These are phyloP conservation scores for Oscheius myriophilus DNA, from an alignment of 2,888 invertebrate genomes.

Conservation along the genomic window DNA sequence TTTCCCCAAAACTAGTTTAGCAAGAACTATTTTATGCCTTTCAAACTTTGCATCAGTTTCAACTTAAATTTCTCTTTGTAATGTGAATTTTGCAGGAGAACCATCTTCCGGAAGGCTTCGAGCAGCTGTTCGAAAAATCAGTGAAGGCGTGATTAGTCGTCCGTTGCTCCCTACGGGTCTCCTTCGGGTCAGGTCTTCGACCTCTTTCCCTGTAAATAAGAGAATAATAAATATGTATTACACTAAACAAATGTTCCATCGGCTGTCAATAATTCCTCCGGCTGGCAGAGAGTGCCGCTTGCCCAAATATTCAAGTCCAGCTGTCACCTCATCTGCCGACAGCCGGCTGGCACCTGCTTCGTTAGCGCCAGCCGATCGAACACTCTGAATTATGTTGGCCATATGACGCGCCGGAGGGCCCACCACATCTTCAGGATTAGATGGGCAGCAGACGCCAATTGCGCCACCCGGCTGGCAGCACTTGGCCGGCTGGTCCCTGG, in stretches of 20 bases:
- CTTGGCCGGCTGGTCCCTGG: too few species aligned
- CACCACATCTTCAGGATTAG: constrained; percentile 23
- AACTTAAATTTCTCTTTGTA: neutral
- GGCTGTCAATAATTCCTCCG: too few species aligned
- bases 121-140: constrained; percentile 55
- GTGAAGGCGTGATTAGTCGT: constrained; percentile 24
- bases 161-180: constrained; percentile 13
- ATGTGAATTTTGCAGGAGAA: constrained; percentile 34
- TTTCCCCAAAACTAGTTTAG: too few species aligned
- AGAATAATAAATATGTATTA: constrained; percentile 8
- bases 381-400: constrained; percentile 29
- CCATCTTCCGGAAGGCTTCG: constrained; percentile 44
- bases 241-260: neutral
- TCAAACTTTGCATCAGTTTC: too few species aligned
- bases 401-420: constrained; percentile 22
- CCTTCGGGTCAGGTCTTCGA: constrained; percentile 15
- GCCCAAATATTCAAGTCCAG: constrained; percentile 4
- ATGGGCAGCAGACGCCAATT: constrained; percentile 28
- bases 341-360: constrained; percentile 29
- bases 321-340: constrained; percentile 11
- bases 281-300: too few species aligned
- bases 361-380: constrained; percentile 27
- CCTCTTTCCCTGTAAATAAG: neutral
- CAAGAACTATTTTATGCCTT: too few species aligned
- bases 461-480: constrained; percentile 6